A percentile compares a stretch with the other conserved stretches of the same genome.
These are phyloP conservation scores for Hemitrygon akajei DNA, from an alignment of 2,797 vertebrate species.

Conservation along the genomic window DNA sequence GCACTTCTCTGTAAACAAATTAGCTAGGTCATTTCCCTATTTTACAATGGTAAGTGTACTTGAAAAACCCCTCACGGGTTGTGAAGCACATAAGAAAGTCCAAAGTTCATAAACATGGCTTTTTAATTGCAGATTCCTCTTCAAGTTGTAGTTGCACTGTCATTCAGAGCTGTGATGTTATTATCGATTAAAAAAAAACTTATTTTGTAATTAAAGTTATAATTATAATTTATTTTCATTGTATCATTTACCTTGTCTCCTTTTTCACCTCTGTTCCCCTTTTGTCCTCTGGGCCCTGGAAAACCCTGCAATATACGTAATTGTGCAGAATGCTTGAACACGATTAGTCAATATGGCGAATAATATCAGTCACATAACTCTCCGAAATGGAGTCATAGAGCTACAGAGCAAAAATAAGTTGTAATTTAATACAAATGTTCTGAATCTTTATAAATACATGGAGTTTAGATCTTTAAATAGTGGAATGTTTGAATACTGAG, in stretches of 20 bases:
- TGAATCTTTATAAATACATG: background rate
- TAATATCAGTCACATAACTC: background rate
- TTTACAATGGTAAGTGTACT: background rate
- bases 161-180: background rate
- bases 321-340: too few relatives aligned
- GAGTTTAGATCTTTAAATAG: background rate
- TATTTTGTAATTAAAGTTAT: background rate
- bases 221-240: background rate
- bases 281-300: slow-evolving; percentile 79
- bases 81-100: background rate
- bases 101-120: background rate
- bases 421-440: background rate
- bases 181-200: background rate
- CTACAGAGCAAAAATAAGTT: background rate
- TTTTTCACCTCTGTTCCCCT: slow-evolving; percentile 75
- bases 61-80: background rate
- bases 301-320: slow-evolving; percentile 72
- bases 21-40: background rate
- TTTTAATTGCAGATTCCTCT: background rate
- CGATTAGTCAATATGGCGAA: background rate
- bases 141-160: background rate
- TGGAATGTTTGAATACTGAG: background rate
- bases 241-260: slow-evolving; percentile 75
- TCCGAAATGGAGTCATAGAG: background rate
- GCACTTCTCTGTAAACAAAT: background rate